These are phyloP conservation scores for Cosmia pyralina DNA, from an alignment of 2,888 invertebrate species.

Conservation along the genomic window DNA sequence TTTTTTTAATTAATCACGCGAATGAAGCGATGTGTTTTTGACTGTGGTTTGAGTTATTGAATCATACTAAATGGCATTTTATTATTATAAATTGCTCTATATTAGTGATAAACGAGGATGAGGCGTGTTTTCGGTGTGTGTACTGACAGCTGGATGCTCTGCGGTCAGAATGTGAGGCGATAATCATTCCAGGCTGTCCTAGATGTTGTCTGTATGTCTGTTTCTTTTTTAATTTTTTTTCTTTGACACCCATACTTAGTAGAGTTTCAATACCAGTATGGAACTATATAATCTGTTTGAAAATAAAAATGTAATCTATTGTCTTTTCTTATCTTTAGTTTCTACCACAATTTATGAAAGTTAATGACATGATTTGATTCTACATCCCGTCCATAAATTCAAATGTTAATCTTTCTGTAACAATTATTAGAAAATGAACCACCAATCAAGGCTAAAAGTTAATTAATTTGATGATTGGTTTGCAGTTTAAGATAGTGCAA, in stretches of 20 bases:
- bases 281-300: not conserved
- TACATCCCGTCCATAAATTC: no score
- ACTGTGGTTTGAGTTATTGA: constrained; percentile 40
- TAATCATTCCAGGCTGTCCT: constrained; percentile 81
- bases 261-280: not conserved
- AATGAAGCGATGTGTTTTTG: constrained; percentile 15
- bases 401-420: not conserved
- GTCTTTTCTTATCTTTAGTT: not conserved
- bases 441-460: not conserved
- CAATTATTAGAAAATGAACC: constrained; percentile 1
- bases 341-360: not conserved
- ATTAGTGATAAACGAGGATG: constrained; percentile 77
- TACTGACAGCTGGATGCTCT: constrained; percentile 88
- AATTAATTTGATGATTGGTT: constrained; percentile 1
- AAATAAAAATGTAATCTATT: constrained; percentile 6
- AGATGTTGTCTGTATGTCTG: constrained; percentile 89
- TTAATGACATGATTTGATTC: not conserved
- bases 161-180: constrained; percentile 89
- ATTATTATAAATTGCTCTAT: constrained; percentile 69
- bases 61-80: constrained; percentile 75
- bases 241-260: constrained; percentile 57
- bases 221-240: constrained; percentile 74
- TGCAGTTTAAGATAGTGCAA: not conserved
- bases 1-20: constrained; percentile 4
- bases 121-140: constrained; percentile 90